Percentiles rank a stretch among this genome's conserved stretches.
Conservation (phyloP, 2,113 vertebrate species). For the Psophia crepitans region DNA sequence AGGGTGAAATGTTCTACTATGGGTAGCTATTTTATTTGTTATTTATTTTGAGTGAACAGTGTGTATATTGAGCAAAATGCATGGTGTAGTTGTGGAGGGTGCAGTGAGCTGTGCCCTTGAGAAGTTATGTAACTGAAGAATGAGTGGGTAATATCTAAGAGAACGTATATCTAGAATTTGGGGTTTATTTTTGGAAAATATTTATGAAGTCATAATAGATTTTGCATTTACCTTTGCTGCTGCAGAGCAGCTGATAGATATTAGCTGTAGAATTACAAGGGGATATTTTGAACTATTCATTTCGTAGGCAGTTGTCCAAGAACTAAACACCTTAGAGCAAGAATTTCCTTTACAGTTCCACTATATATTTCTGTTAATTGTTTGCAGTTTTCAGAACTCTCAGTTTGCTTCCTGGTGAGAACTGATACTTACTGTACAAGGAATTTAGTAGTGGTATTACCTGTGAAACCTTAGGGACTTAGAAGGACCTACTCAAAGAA, state of each 20-base stretch:
- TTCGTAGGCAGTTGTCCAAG: neutral
- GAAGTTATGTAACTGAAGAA: neutral
- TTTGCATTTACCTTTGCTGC: neutral
- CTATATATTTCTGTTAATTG: neutral
- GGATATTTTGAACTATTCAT: neutral
- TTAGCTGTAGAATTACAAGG: neutral
- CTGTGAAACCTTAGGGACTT: neutral
- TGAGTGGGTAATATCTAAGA: neutral
- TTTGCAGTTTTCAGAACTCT: neutral
- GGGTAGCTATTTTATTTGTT: neutral
- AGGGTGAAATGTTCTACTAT: neutral
- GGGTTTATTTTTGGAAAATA: neutral
- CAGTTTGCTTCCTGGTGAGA: neutral
- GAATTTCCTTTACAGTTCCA: neutral
- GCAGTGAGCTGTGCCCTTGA: neutral
- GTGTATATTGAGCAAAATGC: neutral
- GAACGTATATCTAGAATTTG: neutral
- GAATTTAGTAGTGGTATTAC: neutral
- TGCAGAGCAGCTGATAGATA: neutral
- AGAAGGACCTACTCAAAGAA: neutral
- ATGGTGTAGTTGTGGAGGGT: neutral
- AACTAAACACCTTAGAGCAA: neutral
- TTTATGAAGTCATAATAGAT: neutral
- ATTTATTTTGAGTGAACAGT: neutral
- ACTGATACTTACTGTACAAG: neutral